A percentile compares a stretch with the other conserved stretches of the same genome.
phyloP scores from a whole-genome alignment of 2,888 invertebrate species.

The Dryobotodes eremita region DNA sequence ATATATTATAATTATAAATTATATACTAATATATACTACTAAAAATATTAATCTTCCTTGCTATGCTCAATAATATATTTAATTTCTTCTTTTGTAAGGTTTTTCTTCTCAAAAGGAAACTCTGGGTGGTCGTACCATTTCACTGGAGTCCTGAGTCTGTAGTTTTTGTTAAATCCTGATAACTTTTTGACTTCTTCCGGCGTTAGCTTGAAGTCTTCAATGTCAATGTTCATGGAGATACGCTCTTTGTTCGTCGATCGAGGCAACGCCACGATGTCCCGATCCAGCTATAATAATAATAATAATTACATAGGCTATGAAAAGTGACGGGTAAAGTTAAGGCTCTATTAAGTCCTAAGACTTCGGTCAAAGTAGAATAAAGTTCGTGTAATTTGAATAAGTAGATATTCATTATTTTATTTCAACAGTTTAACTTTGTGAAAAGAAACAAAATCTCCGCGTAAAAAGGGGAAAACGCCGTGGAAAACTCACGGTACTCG shows the following conservation, averaged over 20 bases:
- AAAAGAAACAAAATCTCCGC: constrained; percentile 15
- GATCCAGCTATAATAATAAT: constrained; percentile 85
- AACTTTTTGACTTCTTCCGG: constrained; percentile 88
- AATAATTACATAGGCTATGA: constrained; percentile 28
- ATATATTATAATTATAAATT: not conserved
- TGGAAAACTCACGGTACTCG: constrained; percentile 32
- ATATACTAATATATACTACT: not conserved
- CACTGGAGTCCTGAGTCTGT: constrained; percentile 82
- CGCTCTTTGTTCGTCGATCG: constrained; percentile 91
- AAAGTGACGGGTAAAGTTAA: not conserved
- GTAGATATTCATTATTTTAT: constrained; percentile 28
- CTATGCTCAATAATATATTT: constrained; percentile 80
- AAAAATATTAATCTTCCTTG: constrained; percentile 79
- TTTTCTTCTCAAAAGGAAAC: constrained; percentile 86
- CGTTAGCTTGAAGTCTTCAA: constrained; percentile 90
- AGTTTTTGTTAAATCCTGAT: constrained; percentile 88
- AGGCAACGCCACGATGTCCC: constrained; percentile 91
- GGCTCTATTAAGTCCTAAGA: constrained; percentile 6
- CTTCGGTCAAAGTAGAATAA: not conserved
- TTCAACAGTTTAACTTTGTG: constrained; percentile 14
- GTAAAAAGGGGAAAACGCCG: constrained; percentile 24
- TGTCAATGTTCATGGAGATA: constrained; percentile 89
- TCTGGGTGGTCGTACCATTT: constrained; percentile 80
- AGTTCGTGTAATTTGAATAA: constrained; percentile 23
- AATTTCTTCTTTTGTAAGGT: constrained; percentile 79